A percentile compares a stretch with the other conserved stretches of the same genome.
These are phyloP conservation scores for Eublepharis macularius DNA, from an alignment of 2,113 vertebrate genomes.

Conservation along the genomic window DNA sequence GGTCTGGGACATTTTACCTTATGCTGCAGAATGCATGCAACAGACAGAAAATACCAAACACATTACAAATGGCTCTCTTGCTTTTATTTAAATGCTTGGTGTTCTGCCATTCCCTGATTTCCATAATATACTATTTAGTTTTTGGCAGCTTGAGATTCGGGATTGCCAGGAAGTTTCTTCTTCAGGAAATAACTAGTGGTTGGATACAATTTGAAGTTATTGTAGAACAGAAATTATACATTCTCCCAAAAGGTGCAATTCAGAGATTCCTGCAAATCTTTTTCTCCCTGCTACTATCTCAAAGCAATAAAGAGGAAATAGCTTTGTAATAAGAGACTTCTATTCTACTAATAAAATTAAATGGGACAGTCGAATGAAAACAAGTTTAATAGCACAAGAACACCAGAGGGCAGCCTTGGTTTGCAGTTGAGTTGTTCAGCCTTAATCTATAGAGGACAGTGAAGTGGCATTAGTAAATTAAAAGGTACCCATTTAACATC, in stretches of 20 bases:
- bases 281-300: background rate
- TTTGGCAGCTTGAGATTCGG: accelerated
- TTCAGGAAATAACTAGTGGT: background rate
- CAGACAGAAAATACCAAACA: background rate
- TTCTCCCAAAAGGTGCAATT: background rate
- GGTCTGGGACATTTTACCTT: background rate
- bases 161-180: accelerated
- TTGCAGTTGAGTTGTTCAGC: constrained; percentile 8
- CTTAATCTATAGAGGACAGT: background rate
- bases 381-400: accelerated
- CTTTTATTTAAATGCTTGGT: background rate
- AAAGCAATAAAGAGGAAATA: constrained; percentile 31
- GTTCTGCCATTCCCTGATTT: background rate
- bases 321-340: constrained; percentile 25
- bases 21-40: background rate
- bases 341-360: constrained; percentile 34
- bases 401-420: constrained; percentile 70
- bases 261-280: background rate
- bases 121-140: accelerated
- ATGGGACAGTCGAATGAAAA: background rate
- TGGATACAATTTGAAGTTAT: background rate
- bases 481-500: background rate
- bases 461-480: background rate
- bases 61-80: background rate
- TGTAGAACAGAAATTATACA: accelerated